Evolutionary conservation across 2,797 vertebrate species (phyloP), one percentile per base, ranked within the genome.

Genomic region (Austrolebias charrua): DNA sequence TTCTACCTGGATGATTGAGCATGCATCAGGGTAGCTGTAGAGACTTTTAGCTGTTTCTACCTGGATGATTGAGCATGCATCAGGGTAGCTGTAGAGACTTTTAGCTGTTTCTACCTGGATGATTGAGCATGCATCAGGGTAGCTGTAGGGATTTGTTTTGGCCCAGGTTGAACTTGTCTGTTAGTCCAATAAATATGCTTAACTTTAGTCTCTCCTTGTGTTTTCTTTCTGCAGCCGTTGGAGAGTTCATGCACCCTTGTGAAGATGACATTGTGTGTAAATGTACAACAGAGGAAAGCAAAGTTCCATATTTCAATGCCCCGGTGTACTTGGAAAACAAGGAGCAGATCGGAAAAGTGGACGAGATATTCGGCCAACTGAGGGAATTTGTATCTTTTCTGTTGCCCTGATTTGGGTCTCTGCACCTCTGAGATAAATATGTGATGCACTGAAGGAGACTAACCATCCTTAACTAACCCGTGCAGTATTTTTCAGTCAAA

Each of bases 241-340:
- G 98, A 55, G 95, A 99, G 78, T 99, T 98, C 69, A 74, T 98
- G 92, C 98, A 99, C 75, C 97, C 97, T 0, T 99, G 97, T 85
- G 97, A 99, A 90, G 97, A 99, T 78, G 97, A 99, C 54, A 85
- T 98, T 10, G 96, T 99, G 63, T 96, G 95, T 69, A 98, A 94
- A 81, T 99, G 96, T 78, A 93, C 93, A 51, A 96, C 98, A 6
- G 93, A 96, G 14, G 97, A 99, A 78, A 98, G 94, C 85, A 98
- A 95, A 75, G 97, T 99, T 65, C 98, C 98, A 53, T 99, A 98
- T 84, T 99, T 99, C 88, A 99, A 99, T 0, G 98, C 98, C 6
- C 97, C 97, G 0, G 95, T 99, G 33, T 99, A 98, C 73, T 83
- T 99, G 91, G 96, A 99, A 80, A 99, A 99, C 88, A 99, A 99